phyloP scores from a whole-genome alignment of 23 tunicate genomes.

The Styela plicata region DNA sequence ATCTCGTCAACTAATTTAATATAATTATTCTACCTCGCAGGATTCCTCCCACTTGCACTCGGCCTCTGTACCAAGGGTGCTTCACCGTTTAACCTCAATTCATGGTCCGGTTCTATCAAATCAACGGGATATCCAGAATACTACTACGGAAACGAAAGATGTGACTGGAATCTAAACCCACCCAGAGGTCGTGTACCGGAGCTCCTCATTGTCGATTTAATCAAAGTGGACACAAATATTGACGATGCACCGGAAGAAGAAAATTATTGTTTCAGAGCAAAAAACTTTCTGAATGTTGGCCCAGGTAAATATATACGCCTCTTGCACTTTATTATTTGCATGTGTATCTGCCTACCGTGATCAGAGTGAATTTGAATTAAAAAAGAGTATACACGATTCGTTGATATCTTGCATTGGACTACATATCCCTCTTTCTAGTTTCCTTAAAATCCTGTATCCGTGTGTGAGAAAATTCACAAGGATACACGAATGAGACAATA shows the following conservation, averaged over 20 bases:
- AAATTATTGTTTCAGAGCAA: neutral
- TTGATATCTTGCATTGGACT: no score
- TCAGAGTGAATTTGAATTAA: no score
- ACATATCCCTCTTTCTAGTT: no score
- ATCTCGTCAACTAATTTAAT: neutral
- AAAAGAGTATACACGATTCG: no score
- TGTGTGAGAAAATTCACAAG: no score
- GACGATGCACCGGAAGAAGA: neutral
- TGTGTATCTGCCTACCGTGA: no score
- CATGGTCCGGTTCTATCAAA: conserved; percentile 1
- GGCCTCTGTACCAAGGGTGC: neutral
- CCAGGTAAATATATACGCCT: neutral
- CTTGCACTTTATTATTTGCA: no score
- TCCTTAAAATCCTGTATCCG: no score
- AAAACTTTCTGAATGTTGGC: neutral
- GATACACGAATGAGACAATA: no score
- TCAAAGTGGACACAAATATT: conserved; percentile 2
- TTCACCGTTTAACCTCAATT: neutral
- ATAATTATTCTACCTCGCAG: neutral
- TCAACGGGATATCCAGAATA: conserved; percentile 25
- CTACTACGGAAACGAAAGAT: conserved; percentile 6
- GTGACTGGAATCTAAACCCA: conserved; percentile 25
- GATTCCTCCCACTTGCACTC: neutral
- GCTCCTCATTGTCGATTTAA: neutral
- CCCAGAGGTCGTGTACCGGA: conserved; percentile 3